These are phyloP conservation scores for Nanorana parkeri DNA, from an alignment of 2,113 vertebrate species.

Conservation along the genomic window DNA sequence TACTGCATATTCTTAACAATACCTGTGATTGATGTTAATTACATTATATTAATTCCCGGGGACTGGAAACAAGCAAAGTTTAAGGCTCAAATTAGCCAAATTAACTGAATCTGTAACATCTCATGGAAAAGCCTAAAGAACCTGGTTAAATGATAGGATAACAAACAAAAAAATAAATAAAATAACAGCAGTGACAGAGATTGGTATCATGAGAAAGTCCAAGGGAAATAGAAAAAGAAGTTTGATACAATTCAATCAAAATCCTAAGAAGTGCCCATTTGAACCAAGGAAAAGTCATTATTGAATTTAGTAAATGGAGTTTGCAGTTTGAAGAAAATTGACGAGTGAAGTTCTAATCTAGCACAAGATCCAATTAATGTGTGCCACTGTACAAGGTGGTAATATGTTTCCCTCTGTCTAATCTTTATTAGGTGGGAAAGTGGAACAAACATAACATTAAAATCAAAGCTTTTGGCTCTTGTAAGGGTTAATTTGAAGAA, in stretches of 20 bases:
- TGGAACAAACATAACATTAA: constrained; percentile 15
- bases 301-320: constrained; percentile 36
- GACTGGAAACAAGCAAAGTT: background rate
- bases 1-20: background rate
- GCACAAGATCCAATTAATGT: constrained; percentile 45
- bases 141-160: constrained; percentile 47
- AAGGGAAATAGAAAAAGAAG: constrained; percentile 23
- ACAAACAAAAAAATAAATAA: constrained; percentile 1
- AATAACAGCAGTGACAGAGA: constrained; percentile 18
- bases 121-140: background rate
- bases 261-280: constrained; percentile 30
- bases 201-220: constrained; percentile 30
- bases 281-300: constrained; percentile 48
- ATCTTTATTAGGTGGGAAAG: constrained; percentile 21
- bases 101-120: constrained; percentile 11
- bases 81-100: background rate
- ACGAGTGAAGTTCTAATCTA: constrained; percentile 49
- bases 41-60: background rate
- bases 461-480: constrained; percentile 5
- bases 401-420: constrained; percentile 32
- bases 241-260: constrained; percentile 55
- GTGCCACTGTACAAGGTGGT: constrained; percentile 14
- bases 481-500: constrained; percentile 2
- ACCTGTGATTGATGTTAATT: constrained; percentile 4
- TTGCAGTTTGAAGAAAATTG: constrained; percentile 47